Evolutionary conservation across 1,140 invertebrate genomes (phyloP).

Genomic region (Drosophila auraria): DNA sequence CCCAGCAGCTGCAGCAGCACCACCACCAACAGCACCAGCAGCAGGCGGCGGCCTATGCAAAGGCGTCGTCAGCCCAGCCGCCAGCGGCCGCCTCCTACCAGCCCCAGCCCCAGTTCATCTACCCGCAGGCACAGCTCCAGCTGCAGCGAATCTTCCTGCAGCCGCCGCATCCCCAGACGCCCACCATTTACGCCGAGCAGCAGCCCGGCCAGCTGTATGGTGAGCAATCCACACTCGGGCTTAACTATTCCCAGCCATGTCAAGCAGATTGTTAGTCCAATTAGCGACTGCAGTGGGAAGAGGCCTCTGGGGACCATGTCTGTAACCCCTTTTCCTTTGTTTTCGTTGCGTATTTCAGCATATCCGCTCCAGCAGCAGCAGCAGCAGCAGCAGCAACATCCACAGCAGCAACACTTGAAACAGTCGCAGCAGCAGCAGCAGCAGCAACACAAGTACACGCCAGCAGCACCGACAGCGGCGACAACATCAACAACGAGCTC

Average conservation of each 20-base stretch:
- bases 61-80: slow-evolving; percentile 24
- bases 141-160: slow-evolving; percentile 70
- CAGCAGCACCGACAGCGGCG: slow-evolving; percentile 48
- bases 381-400: slow-evolving; percentile 24
- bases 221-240: neutral
- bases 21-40: slow-evolving; percentile 64
- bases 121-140: slow-evolving; percentile 43
- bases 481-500: slow-evolving; percentile 42
- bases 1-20: slow-evolving; percentile 67
- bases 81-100: slow-evolving; percentile 37
- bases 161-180: slow-evolving; percentile 16
- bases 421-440: slow-evolving; percentile 43
- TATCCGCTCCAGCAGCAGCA: slow-evolving; percentile 64
- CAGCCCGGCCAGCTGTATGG: slow-evolving; percentile 33
- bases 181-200: slow-evolving; percentile 60
- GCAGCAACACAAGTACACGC: slow-evolving; percentile 48
- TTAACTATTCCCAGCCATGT: too few species aligned
- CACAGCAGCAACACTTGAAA: slow-evolving; percentile 48
- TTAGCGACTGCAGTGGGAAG: slow-evolving; percentile 30
- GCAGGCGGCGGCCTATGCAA: slow-evolving; percentile 47
- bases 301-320: slow-evolving; percentile 4
- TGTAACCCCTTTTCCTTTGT: slow-evolving; percentile 13
- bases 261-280: slow-evolving; percentile 6
- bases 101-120: slow-evolving; percentile 38
- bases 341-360: slow-evolving; percentile 45